Base-by-base conservation (phyloP, 1,140 invertebrate genomes). In the Zaprionus kolodkinae region DNA sequence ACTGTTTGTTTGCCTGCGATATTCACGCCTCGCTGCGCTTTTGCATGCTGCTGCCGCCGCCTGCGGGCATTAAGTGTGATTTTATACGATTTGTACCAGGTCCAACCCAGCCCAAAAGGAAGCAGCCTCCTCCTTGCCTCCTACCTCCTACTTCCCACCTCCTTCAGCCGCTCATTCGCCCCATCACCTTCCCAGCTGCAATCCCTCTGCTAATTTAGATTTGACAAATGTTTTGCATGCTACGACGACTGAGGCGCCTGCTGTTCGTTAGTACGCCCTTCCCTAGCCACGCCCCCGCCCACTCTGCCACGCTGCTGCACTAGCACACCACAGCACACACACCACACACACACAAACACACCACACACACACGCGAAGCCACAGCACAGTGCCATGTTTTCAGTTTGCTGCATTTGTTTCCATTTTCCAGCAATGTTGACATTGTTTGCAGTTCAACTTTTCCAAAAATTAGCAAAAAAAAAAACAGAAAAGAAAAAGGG, bases 31-130 rank as follows among this genome's bases (percentile, higher is more conserved):
- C 84, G 84, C 65, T 87, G 84, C 77, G 68, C 83, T 82, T 82
- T 87, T 82, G 72, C 83, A 86, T 76, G 72, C 79, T 77, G 83
- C n/a, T 33, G 33, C 72, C 81, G 82, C 76, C 82, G 84, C 84
- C 84, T 88, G 84, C 84, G 84, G 84, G 84, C 84, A 87, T 87
- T 87, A 87, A 88, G 84, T 87, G 84, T 88, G 84, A 88, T 87
- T 87, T 87, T 87, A 88, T 87, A 77, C 84, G 84, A 84, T 87
- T 88, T 88, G 84, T 88, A 80, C 66, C 79, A 72, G 72, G 65
- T 57, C 64, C 61, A 54, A 50, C 50, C 43, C 40, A 33, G 33
- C 61, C 36, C 52, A 64, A 72, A 76, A 55, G 63, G 65, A 72
- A 81, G 70, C 70, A 85, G 81, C 82, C 79, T 35, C 5, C 30